Percentiles rank a stretch among this genome's conserved stretches.
Conservation (phyloP, 2,888 invertebrate genomes). For the Alentia gelatinosa region DNA sequence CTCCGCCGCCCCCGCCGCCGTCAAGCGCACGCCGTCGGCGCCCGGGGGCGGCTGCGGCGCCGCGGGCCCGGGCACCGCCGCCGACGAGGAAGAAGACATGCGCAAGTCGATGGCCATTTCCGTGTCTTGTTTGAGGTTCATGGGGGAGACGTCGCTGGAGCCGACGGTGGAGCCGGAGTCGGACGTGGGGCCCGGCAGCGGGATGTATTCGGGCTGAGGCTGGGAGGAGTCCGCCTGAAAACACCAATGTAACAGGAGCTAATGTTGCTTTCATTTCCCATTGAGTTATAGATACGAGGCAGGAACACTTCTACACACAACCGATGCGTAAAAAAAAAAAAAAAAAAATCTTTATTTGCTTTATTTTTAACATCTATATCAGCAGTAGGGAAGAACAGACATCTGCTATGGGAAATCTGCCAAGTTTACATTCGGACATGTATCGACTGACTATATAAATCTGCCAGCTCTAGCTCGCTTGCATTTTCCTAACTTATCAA, state of each 20-base stretch:
- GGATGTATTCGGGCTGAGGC: slow-evolving; percentile 56
- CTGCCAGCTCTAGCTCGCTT: too few relatives aligned
- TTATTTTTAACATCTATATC: too few relatives aligned
- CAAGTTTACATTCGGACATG: too few relatives aligned
- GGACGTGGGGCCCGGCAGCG: slow-evolving; percentile 60
- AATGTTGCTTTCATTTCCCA: too few relatives aligned
- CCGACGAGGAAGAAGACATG: slow-evolving; percentile 12
- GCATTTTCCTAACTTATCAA: too few relatives aligned
- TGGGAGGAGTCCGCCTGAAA: background rate
- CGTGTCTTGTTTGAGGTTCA: background rate
- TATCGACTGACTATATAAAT: too few relatives aligned
- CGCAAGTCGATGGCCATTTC: slow-evolving; percentile 22
- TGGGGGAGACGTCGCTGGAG: background rate
- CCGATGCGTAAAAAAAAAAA: too few relatives aligned
- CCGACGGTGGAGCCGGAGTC: slow-evolving; percentile 60
- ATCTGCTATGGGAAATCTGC: too few relatives aligned
- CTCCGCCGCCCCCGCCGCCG: background rate
- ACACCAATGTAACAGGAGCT: background rate
- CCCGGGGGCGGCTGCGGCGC: background rate
- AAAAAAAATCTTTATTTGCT: too few relatives aligned
- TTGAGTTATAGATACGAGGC: too few relatives aligned
- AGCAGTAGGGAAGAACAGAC: too few relatives aligned
- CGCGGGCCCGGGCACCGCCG: background rate
- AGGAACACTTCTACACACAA: too few relatives aligned
- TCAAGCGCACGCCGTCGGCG: background rate